phyloP scores from a whole-genome alignment of 2,888 invertebrate species.

The Gari tellinella region DNA sequence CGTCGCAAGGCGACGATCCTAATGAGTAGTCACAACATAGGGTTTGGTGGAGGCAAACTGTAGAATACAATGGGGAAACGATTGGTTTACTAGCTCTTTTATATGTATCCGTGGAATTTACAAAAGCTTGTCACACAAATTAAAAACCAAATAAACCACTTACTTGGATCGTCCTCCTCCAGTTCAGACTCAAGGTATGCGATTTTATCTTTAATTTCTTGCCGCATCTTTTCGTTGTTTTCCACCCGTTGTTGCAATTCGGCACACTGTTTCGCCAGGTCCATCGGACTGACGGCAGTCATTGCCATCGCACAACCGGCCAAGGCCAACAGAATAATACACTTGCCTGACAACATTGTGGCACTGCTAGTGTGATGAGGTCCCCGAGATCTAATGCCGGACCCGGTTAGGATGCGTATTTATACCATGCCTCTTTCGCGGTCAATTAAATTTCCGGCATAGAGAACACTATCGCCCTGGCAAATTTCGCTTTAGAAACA shows the following conservation, averaged over 20 bases:
- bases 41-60: no score
- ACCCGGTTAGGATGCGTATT: not conserved
- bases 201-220: conserved; percentile 34
- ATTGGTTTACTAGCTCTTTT: no score
- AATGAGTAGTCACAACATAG: no score
- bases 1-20: no score
- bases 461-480: no score
- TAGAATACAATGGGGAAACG: no score
- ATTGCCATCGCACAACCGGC: conserved; percentile 42
- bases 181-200: conserved; percentile 36
- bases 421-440: no score
- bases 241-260: conserved; percentile 15
- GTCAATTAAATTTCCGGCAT: no score
- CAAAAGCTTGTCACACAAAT: no score
- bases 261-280: conserved; percentile 17
- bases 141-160: conserved; percentile 2
- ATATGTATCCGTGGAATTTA: no score
- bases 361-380: conserved; percentile 39
- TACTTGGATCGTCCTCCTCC: conserved; percentile 42
- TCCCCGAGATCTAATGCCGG: conserved; percentile 4
- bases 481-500: no score
- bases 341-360: conserved; percentile 59
- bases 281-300: conserved; percentile 8
- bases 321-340: conserved; percentile 50
- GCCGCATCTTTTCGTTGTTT: conserved; percentile 21